A percentile compares a stretch with the other conserved stretches of the same genome.
Conservation (phyloP, 2,888 invertebrate genomes). For the Drosophila niveifrons region DNA sequence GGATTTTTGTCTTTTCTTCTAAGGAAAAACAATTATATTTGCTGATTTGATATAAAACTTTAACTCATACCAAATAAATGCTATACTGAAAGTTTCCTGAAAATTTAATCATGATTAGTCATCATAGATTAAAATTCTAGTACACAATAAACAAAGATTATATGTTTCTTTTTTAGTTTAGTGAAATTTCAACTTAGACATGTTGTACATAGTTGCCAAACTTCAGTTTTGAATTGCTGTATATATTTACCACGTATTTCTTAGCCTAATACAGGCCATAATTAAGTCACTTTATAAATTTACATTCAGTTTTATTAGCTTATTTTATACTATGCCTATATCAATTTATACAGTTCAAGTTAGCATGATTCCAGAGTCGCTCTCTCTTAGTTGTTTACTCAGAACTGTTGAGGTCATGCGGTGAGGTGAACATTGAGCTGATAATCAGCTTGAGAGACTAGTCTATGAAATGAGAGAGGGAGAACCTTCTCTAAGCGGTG, state of each 20-base stretch:
- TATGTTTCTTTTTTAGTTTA: neutral
- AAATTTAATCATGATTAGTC: too few species aligned
- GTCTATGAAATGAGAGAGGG: neutral
- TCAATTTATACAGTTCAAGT: neutral
- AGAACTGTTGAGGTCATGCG: slow-evolving; percentile 43
- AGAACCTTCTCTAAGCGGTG: neutral
- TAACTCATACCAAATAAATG: too few species aligned
- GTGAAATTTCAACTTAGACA: neutral
- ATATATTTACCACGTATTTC: neutral
- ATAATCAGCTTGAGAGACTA: slow-evolving; percentile 32
- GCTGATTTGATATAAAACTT: too few species aligned
- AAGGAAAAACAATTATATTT: too few species aligned
- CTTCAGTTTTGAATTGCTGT: neutral
- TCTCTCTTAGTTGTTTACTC: slow-evolving; percentile 23
- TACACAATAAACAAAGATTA: neutral
- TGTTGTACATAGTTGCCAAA: neutral
- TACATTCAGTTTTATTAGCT: neutral
- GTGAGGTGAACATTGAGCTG: slow-evolving; percentile 46
- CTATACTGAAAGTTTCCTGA: too few species aligned
- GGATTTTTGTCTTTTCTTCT: too few species aligned
- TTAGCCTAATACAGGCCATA: neutral
- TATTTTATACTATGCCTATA: slow-evolving; percentile 1
- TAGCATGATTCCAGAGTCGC: neutral
- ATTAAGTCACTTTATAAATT: neutral
- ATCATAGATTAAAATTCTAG: too few species aligned